Evolutionary conservation across 2,113 vertebrate species (phyloP).

Genomic region (Symphodus melops): DNA sequence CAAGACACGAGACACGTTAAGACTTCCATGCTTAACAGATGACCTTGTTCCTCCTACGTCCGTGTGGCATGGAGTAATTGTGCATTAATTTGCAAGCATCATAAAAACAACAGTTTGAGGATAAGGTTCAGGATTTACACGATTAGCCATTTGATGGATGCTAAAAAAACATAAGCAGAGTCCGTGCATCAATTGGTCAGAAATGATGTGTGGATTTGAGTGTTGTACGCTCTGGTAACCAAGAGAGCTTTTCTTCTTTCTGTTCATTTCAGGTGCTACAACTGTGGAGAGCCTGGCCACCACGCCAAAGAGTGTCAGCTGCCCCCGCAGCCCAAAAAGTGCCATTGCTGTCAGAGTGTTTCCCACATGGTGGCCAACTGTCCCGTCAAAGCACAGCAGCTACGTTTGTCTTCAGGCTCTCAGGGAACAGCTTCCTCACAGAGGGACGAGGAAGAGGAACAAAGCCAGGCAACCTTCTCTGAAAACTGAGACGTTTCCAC

Average conservation of each 20-base stretch:
- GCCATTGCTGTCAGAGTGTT: slow-evolving; percentile 92
- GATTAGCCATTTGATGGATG: too few species aligned
- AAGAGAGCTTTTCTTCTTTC: neutral
- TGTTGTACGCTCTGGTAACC: too few species aligned
- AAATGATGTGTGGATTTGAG: too few species aligned
- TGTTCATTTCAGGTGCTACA: slow-evolving; percentile 87
- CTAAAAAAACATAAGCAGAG: too few species aligned
- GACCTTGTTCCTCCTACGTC: too few species aligned
- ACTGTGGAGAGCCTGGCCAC: slow-evolving; percentile 91
- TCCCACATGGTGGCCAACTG: slow-evolving; percentile 92
- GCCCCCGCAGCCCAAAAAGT: slow-evolving; percentile 93
- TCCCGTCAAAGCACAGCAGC: slow-evolving; percentile 85
- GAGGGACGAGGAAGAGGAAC: slow-evolving; percentile 82
- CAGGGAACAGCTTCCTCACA: slow-evolving; percentile 84
- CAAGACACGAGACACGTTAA: too few species aligned
- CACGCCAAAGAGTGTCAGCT: slow-evolving; percentile 95
- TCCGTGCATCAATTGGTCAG: too few species aligned
- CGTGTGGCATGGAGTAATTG: too few species aligned
- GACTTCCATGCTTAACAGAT: too few species aligned
- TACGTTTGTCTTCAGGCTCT: slow-evolving; percentile 82
- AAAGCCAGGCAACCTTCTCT: slow-evolving; percentile 68
- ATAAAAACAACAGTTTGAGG: too few species aligned
- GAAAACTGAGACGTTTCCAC: slow-evolving; percentile 79
- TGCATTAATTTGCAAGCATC: too few species aligned
- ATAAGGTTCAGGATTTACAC: too few species aligned